These are phyloP conservation scores for Temnothorax rugatulus DNA, from an alignment of 2,888 invertebrate species.

Conservation along the genomic window DNA sequence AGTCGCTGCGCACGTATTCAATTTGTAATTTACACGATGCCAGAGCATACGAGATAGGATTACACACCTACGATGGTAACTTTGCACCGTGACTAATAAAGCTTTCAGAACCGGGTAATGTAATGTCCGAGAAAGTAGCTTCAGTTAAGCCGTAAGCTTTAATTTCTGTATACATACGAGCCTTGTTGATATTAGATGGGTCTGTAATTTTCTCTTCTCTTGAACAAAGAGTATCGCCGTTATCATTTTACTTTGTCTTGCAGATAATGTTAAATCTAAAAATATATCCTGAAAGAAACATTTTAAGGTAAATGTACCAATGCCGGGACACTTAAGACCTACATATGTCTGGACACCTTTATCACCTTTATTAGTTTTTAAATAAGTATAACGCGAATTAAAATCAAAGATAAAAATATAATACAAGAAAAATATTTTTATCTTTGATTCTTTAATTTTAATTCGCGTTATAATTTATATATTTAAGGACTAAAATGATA, in stretches of 20 bases:
- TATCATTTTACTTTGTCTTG: not conserved
- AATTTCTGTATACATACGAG: not conserved
- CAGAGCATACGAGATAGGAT: constrained; percentile 39
- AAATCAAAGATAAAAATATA: too few species aligned
- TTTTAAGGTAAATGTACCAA: too few species aligned
- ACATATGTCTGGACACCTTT: too few species aligned
- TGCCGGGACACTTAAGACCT: too few species aligned
- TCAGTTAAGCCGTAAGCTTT: constrained; percentile 43
- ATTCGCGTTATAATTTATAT: too few species aligned
- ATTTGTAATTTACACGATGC: constrained; percentile 55
- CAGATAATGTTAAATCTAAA: constrained; percentile 5
- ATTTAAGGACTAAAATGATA: too few species aligned
- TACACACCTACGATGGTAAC: constrained; percentile 47
- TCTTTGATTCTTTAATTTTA: too few species aligned
- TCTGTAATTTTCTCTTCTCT: not conserved
- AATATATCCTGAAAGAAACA: not conserved
- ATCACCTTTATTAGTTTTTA: too few species aligned
- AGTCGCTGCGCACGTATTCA: constrained; percentile 41
- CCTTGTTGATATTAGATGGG: not conserved
- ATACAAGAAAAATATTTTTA: too few species aligned
- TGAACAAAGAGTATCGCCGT: not conserved
- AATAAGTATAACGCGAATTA: too few species aligned
- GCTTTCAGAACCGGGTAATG: constrained; percentile 38
- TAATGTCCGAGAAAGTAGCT: constrained; percentile 40
- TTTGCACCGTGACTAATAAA: constrained; percentile 50